Conservation (phyloP, 2,113 vertebrate genomes). For the Solenodon paradoxus region DNA sequence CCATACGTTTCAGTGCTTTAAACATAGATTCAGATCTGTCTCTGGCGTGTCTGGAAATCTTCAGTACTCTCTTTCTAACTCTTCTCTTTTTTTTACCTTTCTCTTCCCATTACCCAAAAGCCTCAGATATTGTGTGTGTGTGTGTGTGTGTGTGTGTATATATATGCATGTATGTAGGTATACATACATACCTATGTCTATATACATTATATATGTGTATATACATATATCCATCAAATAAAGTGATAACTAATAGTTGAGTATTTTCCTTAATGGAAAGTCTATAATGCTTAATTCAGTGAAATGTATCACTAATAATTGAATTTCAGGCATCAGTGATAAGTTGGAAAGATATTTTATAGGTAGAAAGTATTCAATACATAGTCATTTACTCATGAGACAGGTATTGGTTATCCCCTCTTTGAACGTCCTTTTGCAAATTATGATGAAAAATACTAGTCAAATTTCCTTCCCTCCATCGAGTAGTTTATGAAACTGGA, state of each 20-base stretch:
- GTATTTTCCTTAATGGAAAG: neutral
- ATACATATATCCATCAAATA: no score
- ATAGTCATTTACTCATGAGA: neutral
- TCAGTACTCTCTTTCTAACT: neutral
- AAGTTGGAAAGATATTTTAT: neutral
- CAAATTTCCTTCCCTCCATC: neutral
- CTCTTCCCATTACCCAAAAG: neutral
- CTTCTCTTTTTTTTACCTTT: neutral
- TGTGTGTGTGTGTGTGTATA: no score
- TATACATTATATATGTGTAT: no score
- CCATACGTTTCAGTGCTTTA: neutral
- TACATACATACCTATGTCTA: no score
- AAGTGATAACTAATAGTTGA: neutral
- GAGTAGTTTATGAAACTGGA: neutral
- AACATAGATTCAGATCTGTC: neutral
- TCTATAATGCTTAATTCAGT: neutral
- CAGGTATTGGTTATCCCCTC: neutral
- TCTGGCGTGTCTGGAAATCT: neutral
- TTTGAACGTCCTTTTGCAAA: neutral
- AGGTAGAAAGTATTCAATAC: neutral
- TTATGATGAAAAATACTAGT: neutral
- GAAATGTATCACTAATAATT: neutral
- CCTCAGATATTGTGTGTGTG: no score
- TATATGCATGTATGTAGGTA: neutral
- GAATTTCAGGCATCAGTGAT: neutral